These are phyloP conservation scores for Pristionchus pacificus DNA, from an alignment of 1,140 invertebrate species.

Conservation along the genomic window DNA sequence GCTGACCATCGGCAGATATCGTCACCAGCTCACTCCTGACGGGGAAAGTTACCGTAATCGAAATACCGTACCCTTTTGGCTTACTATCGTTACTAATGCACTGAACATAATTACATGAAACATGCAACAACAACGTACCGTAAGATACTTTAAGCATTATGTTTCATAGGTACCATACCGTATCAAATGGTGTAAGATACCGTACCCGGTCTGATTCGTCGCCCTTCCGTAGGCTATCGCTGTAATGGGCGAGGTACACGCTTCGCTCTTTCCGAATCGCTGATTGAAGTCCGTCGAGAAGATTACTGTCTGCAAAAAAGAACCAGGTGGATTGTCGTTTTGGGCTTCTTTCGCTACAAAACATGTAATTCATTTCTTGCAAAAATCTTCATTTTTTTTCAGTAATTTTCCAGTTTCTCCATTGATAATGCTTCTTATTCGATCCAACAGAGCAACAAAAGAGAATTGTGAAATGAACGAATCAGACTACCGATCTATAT, in stretches of 20 bases:
- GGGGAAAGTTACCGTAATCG: constrained; percentile 6
- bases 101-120: no score
- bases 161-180: no score
- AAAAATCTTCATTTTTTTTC: no score
- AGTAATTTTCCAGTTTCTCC: no score
- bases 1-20: constrained; percentile 33
- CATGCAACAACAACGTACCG: no score
- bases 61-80: background rate
- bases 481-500: no score
- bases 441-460: no score
- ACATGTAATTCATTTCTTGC: no score
- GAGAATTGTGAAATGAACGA: no score
- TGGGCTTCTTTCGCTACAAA: no score
- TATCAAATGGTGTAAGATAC: background rate
- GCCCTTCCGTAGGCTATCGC: background rate
- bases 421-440: no score
- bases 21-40: constrained; percentile 43
- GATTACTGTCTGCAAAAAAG: constrained; percentile 40
- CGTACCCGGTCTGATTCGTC: background rate
- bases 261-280: constrained; percentile 37
- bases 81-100: background rate
- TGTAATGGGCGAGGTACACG: background rate
- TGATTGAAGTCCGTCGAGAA: constrained; percentile 39
- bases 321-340: background rate
- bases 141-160: background rate